Base-by-base conservation (phyloP, 2,888 invertebrate genomes). In the Salticus scenicus region DNA sequence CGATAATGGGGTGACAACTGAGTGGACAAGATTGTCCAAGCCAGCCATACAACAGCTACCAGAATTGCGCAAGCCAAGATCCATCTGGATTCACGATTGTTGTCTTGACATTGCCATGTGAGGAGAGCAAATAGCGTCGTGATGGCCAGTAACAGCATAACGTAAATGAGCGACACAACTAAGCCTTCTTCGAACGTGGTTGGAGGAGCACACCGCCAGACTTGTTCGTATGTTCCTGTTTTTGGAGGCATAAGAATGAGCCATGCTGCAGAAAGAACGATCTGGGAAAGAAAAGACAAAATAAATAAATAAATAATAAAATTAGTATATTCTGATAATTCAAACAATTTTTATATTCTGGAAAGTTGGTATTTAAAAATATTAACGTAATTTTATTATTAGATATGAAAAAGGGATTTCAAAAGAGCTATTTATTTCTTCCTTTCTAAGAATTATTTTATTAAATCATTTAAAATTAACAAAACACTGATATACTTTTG, bases 221-320 rank as follows among this genome's bases (percentile, higher is more conserved):
- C 74, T 14, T 84, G 74, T 17, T 86, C 88, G 17, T 87, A 84
- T 12, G 88, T 42, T 28, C 89, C 90, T 27, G 90, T 90, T 17
- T 90, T 89, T 0, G 92, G 91, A 0, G 90, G 90, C 63, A 90
- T 90, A 4, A 92, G 89, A 57, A 92, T 90, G 24, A 92, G 89
- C 92, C 92, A 92, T 63, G 92, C 91, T 1, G 90, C 89, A 24
- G 90, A 90, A 30, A 92, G 90, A 67, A 91, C 90, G 27, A 91
- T 90, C 86, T 86, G 57, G n/a, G 8, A 57, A 71, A 1, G 17
- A 57, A 57, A 24, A 28, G 10, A 28, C 10, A 28, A 63, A 7
- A 28, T 17, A 31, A 10, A 66, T 66, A 37, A 37, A 37, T 37
- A 37, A 37, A n/a, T n/a, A n/a, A n/a, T n/a, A n/a, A n/a, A n/a